phyloP scores from a whole-genome alignment of 2,113 vertebrate genomes.

The Balaeniceps rex region DNA sequence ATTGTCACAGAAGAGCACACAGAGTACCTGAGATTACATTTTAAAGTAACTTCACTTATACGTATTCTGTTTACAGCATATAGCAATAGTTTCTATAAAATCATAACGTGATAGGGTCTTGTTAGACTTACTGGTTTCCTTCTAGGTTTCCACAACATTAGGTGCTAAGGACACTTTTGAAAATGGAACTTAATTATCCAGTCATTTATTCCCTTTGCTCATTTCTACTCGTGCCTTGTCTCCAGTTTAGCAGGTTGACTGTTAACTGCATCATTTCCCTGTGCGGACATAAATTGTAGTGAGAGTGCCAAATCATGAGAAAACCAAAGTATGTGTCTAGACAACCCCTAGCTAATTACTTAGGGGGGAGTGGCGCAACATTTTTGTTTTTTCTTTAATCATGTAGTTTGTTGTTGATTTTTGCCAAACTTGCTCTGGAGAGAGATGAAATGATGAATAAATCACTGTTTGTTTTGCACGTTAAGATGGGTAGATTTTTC shows the following conservation, averaged over 20 bases:
- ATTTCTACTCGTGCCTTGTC: neutral
- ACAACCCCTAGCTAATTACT: neutral
- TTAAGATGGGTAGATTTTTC: neutral
- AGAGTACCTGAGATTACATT: neutral
- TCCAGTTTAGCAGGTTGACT: neutral
- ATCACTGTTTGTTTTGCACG: neutral
- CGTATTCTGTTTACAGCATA: neutral
- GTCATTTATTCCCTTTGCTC: neutral
- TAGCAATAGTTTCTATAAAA: neutral
- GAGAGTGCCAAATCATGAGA: neutral
- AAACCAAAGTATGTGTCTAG: neutral
- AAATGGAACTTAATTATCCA: neutral
- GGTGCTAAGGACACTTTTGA: neutral
- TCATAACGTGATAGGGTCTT: neutral
- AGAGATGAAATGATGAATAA: neutral
- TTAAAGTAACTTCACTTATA: neutral
- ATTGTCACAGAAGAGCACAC: neutral
- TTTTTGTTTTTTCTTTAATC: neutral
- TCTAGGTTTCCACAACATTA: neutral
- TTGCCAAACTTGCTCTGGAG: neutral
- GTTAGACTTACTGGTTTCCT: neutral
- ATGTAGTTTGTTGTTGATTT: neutral
- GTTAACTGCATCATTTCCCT: neutral
- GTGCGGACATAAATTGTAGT: neutral
- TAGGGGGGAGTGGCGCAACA: neutral